phyloP scores from a whole-genome alignment of 1,140 invertebrate species.

The Diorhabda sublineata region DNA sequence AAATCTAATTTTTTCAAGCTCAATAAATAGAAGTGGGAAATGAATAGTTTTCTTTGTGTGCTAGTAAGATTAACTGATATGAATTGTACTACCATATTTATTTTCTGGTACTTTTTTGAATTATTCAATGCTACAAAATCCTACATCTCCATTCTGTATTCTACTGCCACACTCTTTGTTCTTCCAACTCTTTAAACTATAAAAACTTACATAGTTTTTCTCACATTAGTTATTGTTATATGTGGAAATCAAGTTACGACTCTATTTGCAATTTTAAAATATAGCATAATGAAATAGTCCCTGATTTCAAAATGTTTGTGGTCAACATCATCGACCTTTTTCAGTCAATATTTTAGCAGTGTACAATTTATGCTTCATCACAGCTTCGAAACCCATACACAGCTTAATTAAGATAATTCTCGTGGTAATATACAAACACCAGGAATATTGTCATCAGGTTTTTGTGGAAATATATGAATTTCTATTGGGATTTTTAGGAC shows the following conservation, averaged over 20 bases:
- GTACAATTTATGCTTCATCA: not conserved
- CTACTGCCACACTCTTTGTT: too few species aligned
- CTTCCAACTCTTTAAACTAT: too few species aligned
- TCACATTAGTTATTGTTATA: not conserved
- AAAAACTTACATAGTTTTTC: not conserved
- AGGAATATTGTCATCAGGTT: not conserved
- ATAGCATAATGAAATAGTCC: constrained; percentile 1
- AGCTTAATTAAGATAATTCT: constrained; percentile 13
- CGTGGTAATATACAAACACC: constrained; percentile 12
- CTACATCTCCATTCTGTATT: too few species aligned
- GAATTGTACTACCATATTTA: too few species aligned
- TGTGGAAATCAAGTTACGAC: not conserved
- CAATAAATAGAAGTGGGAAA: too few species aligned
- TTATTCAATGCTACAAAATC: too few species aligned
- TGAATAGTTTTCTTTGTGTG: too few species aligned
- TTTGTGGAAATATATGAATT: constrained; percentile 1
- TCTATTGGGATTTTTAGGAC: constrained; percentile 8
- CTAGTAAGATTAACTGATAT: too few species aligned
- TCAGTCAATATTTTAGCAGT: not conserved
- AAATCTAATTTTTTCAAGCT: too few species aligned
- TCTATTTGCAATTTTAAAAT: not conserved
- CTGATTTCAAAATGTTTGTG: not conserved
- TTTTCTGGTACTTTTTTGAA: too few species aligned
- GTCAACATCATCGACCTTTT: not conserved
- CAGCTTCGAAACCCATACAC: constrained; percentile 4